Base-by-base conservation (phyloP, 2,888 invertebrate species). In the Nemoura dubitans region DNA sequence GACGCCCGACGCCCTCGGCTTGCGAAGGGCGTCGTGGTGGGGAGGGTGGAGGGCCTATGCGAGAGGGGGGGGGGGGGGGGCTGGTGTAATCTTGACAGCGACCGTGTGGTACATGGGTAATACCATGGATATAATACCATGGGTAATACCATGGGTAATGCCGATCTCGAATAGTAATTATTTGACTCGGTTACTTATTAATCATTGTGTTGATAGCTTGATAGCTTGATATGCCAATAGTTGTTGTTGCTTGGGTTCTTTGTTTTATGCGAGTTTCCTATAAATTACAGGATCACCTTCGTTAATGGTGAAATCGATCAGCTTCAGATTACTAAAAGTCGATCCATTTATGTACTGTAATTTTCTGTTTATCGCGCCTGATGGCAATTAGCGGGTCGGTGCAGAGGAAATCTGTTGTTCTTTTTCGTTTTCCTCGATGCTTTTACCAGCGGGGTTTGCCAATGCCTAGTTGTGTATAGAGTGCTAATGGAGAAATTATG, bases 401-500 rank as follows among this genome's bases (percentile, higher is more conserved):
- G 3, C 21, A 21, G 59, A 21, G 14, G 59, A 21, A 59, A 59
- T 59, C 59, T 59, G 59, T 59, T 59, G 3, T 59, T 59, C 59
- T 59, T 59, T 59, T 59, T 59, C 59, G 21, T 59, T 59, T 59
- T 59, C 59, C 21, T 59, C 21, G 6, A 14, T 59, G 59, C 59
- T 59, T 59, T 59, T 59, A 10, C 59, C 59, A 21, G 1, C 59
- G 59, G 59, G 59, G 21, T 7, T 59, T 59, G 14, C 2, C 14
- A 59, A 59, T 59, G 59, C 59, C 59, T 3, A 59, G 59, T 14
- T 14, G 2, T 14, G 2, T 59, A 10, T 10, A 36, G 78, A 80
- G 85, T 86, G 86, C 84, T 86, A 86, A 86, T 86, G 86, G 86
- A 80, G 86, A 86, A 86, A 86, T 86, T 86, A 86, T 81, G 28